phyloP scores from a whole-genome alignment of 2,113 vertebrate genomes.

The Leptobrachium ailaonicum region DNA sequence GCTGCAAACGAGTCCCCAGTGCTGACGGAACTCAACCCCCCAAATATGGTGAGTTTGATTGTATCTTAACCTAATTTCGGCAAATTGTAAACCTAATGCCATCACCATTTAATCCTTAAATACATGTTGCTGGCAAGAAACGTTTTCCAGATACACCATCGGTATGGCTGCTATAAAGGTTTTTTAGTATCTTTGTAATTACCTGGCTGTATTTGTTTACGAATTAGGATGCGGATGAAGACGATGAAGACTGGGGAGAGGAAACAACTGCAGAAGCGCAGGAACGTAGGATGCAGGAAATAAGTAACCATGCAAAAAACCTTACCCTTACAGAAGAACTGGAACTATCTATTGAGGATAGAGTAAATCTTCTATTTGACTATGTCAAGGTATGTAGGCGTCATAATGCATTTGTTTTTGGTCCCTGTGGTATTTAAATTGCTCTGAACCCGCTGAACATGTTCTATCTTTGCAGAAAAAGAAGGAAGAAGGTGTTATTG shows the following conservation, averaged over 20 bases:
- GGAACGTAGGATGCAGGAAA: constrained; percentile 93
- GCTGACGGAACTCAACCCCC: constrained; percentile 83
- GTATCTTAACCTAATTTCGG: too few species aligned
- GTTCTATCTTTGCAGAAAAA: constrained; percentile 73
- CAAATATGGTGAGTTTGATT: constrained; percentile 68
- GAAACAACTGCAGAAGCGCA: constrained; percentile 96
- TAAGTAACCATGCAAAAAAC: constrained; percentile 93
- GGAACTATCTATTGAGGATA: constrained; percentile 88
- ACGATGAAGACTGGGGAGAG: constrained; percentile 96
- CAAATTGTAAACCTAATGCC: too few species aligned
- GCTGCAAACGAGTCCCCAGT: constrained; percentile 79
- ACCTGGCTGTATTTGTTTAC: too few species aligned
- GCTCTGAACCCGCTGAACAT: not conserved
- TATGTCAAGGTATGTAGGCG: constrained; percentile 85
- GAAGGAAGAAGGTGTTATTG: constrained; percentile 88
- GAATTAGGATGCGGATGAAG: constrained; percentile 69
- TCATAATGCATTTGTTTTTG: not conserved
- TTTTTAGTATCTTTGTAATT: too few species aligned
- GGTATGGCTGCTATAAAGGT: too few species aligned
- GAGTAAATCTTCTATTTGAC: constrained; percentile 93
- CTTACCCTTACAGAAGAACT: constrained; percentile 92
- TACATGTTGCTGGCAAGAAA: too few species aligned
- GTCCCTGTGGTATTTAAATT: not conserved
- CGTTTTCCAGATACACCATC: too few species aligned
- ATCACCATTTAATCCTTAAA: too few species aligned